phyloP scores from a whole-genome alignment of 2,113 vertebrate species.

The Thunnus maccoyii region DNA sequence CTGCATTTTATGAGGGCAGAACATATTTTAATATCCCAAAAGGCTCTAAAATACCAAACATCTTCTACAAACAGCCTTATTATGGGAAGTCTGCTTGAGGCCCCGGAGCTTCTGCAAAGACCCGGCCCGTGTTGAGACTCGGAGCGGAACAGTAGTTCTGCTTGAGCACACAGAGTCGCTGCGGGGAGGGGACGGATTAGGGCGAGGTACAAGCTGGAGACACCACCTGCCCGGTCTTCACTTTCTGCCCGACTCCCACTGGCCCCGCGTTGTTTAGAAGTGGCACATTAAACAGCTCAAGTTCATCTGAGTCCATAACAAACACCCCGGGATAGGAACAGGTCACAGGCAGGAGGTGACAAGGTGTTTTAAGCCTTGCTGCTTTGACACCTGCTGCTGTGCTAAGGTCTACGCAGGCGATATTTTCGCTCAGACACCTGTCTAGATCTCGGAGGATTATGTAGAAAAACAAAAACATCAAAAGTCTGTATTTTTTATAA shows the following conservation, averaged over 20 bases:
- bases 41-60: conserved; percentile 15
- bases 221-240: conserved; percentile 37
- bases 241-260: conserved; percentile 30
- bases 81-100: background rate
- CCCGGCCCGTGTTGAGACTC: conserved; percentile 6
- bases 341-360: conserved; percentile 40
- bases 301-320: conserved; percentile 40
- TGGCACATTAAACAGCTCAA: conserved; percentile 35
- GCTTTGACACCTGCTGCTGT: conserved; percentile 50
- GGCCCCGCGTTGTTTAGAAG: conserved; percentile 26
- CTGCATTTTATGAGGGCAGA: conserved; percentile 5
- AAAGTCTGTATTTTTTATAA: conserved; percentile 1
- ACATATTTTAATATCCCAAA: conserved; percentile 22
- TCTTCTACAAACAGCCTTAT: background rate
- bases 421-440: conserved; percentile 28
- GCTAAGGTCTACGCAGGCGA: background rate
- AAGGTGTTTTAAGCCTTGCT: conserved; percentile 31
- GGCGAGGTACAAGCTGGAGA: conserved; percentile 31
- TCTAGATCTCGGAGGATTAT: background rate
- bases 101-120: background rate
- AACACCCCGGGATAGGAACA: conserved; percentile 47
- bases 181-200: conserved; percentile 32
- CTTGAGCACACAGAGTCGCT: conserved; percentile 18
- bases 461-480: background rate
- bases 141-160: conserved; percentile 41